Percentiles rank a stretch among this genome's conserved stretches.
Evolutionary conservation across 1,140 invertebrate species (phyloP).

Genomic region (Drosophila elegans): DNA sequence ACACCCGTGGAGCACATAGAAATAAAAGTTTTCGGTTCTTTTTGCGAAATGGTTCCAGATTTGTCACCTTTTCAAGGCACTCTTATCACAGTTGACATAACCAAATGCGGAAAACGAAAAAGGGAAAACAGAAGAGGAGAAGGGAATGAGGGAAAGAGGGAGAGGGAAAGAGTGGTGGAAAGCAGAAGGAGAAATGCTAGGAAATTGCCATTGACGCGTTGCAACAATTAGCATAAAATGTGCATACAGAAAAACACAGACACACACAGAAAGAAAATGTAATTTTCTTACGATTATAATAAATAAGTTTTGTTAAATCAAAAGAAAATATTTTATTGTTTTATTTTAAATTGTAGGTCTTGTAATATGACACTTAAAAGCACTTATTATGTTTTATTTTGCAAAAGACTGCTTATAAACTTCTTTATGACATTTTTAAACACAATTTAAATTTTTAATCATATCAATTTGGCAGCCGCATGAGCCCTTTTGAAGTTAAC

Average conservation of each 20-base stretch:
- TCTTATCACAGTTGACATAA: conserved; percentile 74
- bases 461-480: too few species aligned
- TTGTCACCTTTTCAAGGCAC: conserved; percentile 60
- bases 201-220: conserved; percentile 69
- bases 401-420: too few species aligned
- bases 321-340: too few species aligned
- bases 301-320: too few species aligned
- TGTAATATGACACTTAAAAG: too few species aligned
- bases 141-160: neutral
- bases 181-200: conserved; percentile 23
- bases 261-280: neutral
- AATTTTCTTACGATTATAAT: neutral
- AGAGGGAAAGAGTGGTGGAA: neutral
- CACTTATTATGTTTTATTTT: too few species aligned
- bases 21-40: conserved; percentile 42
- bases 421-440: too few species aligned
- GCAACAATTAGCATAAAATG: conserved; percentile 80
- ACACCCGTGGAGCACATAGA: conserved; percentile 6
- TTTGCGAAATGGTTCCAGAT: conserved; percentile 45
- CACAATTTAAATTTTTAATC: too few species aligned
- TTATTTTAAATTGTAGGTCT: too few species aligned
- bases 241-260: conserved; percentile 11
- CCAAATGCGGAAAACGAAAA: conserved; percentile 42
- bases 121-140: too few species aligned
- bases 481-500: too few species aligned